Evolutionary conservation across 2,797 vertebrate species (phyloP).

Genomic region (Tarsius wallacei): DNA sequence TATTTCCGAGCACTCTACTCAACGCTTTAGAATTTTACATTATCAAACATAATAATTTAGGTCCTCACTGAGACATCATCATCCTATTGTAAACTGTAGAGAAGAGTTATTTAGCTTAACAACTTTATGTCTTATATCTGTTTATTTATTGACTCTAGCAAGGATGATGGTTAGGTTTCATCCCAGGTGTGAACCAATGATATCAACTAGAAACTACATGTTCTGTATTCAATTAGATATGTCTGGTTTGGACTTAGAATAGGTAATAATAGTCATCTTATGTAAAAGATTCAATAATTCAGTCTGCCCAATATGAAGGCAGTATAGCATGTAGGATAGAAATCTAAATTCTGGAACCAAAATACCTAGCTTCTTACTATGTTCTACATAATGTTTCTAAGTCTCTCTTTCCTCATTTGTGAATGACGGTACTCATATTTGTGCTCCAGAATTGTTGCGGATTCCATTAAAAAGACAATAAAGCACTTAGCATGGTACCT

Average conservation of each 20-base stretch:
- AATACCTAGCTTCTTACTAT: not conserved
- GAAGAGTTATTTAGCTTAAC: not conserved
- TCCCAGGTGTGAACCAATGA: not conserved
- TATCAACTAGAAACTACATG: not conserved
- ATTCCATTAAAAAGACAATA: slow-evolving; percentile 41
- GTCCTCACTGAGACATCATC: not conserved
- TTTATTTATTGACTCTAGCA: not conserved
- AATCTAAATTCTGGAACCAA: not conserved
- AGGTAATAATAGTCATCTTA: not conserved
- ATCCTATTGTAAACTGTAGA: not conserved
- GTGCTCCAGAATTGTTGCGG: not conserved
- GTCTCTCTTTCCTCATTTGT: not conserved
- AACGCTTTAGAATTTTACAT: slow-evolving; percentile 64
- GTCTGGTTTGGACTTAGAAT: not conserved
- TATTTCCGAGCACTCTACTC: slow-evolving; percentile 79
- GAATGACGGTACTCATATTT: not conserved
- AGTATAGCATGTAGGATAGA: not conserved
- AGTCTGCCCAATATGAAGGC: not conserved
- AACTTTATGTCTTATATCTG: not conserved
- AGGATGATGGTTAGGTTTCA: not conserved
- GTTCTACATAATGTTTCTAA: not conserved
- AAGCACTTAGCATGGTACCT: not conserved
- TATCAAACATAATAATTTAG: not conserved
- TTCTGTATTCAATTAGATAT: not conserved
- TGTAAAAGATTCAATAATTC: not conserved